Percentiles rank a stretch among this genome's conserved stretches.
Conservation (phyloP, 2,888 invertebrate genomes). For the Eupeodes luniger region DNA sequence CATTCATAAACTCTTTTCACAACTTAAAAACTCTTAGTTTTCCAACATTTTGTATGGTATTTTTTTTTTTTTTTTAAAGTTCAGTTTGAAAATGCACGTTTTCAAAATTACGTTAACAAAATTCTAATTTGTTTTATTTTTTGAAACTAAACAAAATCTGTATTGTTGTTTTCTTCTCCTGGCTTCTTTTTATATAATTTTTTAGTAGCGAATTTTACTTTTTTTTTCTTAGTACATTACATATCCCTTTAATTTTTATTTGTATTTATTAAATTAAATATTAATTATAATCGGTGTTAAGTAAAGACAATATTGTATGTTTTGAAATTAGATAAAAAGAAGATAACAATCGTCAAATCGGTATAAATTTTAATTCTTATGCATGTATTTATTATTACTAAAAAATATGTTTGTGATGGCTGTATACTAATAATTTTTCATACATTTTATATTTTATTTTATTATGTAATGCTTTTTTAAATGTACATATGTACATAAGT, state of each 20-base stretch:
- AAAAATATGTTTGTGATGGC: slow-evolving; percentile 43
- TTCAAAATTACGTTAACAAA: background rate
- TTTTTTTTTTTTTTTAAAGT: background rate
- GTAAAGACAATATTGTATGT: background rate
- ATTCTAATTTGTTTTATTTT: background rate
- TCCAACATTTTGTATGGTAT: background rate
- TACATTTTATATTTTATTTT: background rate
- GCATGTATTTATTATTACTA: slow-evolving; percentile 61
- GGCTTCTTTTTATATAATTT: slow-evolving; percentile 32
- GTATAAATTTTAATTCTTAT: slow-evolving; percentile 25
- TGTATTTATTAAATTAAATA: slow-evolving; percentile 23
- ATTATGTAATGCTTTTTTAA: background rate
- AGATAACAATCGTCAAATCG: background rate
- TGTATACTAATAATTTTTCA: slow-evolving; percentile 36
- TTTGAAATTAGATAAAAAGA: background rate
- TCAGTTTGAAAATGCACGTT: background rate
- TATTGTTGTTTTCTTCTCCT: slow-evolving; percentile 59
- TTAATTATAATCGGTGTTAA: slow-evolving; percentile 11
- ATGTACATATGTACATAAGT: too few relatives aligned
- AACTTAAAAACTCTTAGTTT: background rate
- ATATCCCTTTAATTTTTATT: slow-evolving; percentile 38
- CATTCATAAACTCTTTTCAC: background rate
- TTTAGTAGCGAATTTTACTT: slow-evolving; percentile 70
- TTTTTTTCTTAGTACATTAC: background rate
- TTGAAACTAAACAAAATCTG: slow-evolving; percentile 44